Base-by-base conservation (phyloP, 2,113 vertebrate genomes). In the Phodopus roborovskii region DNA sequence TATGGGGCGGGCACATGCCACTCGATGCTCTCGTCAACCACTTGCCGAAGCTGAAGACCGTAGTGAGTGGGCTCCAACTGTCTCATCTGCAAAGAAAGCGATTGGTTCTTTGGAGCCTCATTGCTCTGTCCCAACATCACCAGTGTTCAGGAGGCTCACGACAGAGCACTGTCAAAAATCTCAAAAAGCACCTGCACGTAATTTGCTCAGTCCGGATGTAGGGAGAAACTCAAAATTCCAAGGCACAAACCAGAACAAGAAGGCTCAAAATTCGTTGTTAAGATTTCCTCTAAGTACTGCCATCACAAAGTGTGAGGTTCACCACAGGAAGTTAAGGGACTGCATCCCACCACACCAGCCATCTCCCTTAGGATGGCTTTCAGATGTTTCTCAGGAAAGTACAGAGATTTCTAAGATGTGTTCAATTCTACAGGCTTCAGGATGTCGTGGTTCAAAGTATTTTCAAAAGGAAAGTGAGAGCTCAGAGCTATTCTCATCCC, bases 11-110 rank as follows among this genome's bases (percentile, higher is more conserved):
- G 98, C 33, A 98, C 91, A 79, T 96, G 98, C 15, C 97, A 97
- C 62, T 99, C 99, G 5, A 95, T 79, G 1, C 97, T 98, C 95
- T 98, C 98, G 64, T 98, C 98, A 0, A 94, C 97, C 28, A 93
- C 64, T 79, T 98, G 98, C 96, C 98, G 98, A 90, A 99, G 98
- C 0, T 99, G 99, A 28, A 99, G 98, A 70, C 99, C 97, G 33
- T 99, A 98, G 96, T 98, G 96, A 91, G 97, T 98, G 20, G 98
- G 98, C 70, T 99, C 99, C 98, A 99, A 96, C 70, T 99, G 99
- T 92, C 99, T 99, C 98, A 99, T 99, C 99, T 99, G 96, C 33
- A 95, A 93, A 79, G 97, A 96, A 97, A 95, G 64, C 2, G 77
- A 19, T 56, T 28, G 68, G 28, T 36, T 28, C 74, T 28, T 92